Percentiles rank a stretch among this genome's conserved stretches.
phyloP scores from a whole-genome alignment of 2,797 vertebrate genomes.

The Pseudomugil tenellus region DNA sequence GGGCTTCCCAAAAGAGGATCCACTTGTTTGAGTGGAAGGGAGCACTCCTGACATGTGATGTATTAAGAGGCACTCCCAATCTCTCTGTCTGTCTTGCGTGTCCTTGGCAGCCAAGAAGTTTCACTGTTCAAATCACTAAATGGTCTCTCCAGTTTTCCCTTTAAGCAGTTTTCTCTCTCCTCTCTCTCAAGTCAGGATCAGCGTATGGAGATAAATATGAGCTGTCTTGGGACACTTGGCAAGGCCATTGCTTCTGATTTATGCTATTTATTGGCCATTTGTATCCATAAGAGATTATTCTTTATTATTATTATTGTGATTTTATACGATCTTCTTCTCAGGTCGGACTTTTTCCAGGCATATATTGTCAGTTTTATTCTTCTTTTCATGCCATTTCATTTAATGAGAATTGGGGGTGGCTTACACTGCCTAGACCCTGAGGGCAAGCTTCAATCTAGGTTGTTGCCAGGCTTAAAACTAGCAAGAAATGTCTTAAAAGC shows the following conservation, averaged over 20 bases:
- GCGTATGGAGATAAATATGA: slow-evolving; percentile 87
- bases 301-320: slow-evolving; percentile 79
- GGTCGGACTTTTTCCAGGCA: slow-evolving; percentile 49
- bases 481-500: slow-evolving; percentile 19
- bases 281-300: slow-evolving; percentile 77
- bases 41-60: slow-evolving; percentile 76
- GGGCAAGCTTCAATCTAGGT: slow-evolving; percentile 19
- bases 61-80: slow-evolving; percentile 74
- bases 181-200: slow-evolving; percentile 69
- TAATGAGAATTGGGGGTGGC: slow-evolving; percentile 31
- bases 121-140: slow-evolving; percentile 83
- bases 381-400: slow-evolving; percentile 47
- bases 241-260: slow-evolving; percentile 78
- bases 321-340: slow-evolving; percentile 54
- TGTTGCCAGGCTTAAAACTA: slow-evolving; percentile 18
- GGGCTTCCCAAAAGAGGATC: slow-evolving; percentile 68
- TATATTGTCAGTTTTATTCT: slow-evolving; percentile 62
- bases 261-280: slow-evolving; percentile 78
- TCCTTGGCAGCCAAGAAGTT: slow-evolving; percentile 85
- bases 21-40: slow-evolving; percentile 70
- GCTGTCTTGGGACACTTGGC: slow-evolving; percentile 75
- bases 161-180: slow-evolving; percentile 72
- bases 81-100: slow-evolving; percentile 84
- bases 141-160: slow-evolving; percentile 78
- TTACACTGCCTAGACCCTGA: slow-evolving; percentile 58